Conservation (phyloP, 2,113 vertebrate species). For the Thalassarche chlororhynchos region DNA sequence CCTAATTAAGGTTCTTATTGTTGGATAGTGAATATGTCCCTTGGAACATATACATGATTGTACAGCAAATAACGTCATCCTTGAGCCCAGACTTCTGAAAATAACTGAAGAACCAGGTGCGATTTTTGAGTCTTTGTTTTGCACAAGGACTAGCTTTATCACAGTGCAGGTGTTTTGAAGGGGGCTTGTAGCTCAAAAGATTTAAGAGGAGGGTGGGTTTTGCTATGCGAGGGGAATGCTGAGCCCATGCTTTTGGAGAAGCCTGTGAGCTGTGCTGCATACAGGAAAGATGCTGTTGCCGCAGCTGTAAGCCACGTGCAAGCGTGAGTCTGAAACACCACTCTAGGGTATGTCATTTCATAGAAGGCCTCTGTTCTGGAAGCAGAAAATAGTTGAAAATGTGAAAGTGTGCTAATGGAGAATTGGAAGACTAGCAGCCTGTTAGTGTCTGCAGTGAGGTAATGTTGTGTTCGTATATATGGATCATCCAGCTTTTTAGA, state of each 20-base stretch:
- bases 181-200: neutral
- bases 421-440: neutral
- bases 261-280: neutral
- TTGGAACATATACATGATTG: neutral
- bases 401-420: neutral
- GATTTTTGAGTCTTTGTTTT: neutral
- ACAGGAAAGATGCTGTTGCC: neutral
- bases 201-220: neutral
- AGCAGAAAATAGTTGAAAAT: neutral
- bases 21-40: neutral
- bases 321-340: neutral
- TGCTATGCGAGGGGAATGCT: neutral
- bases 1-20: neutral
- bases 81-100: neutral
- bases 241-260: neutral
- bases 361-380: neutral
- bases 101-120: neutral
- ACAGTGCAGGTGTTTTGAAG: neutral
- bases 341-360: neutral
- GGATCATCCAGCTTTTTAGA: neutral
- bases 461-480: neutral
- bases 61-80: neutral
- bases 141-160: neutral
- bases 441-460: neutral
- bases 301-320: neutral